Base-by-base conservation (phyloP, 2,113 vertebrate species). In the Casuarius casuarius region DNA sequence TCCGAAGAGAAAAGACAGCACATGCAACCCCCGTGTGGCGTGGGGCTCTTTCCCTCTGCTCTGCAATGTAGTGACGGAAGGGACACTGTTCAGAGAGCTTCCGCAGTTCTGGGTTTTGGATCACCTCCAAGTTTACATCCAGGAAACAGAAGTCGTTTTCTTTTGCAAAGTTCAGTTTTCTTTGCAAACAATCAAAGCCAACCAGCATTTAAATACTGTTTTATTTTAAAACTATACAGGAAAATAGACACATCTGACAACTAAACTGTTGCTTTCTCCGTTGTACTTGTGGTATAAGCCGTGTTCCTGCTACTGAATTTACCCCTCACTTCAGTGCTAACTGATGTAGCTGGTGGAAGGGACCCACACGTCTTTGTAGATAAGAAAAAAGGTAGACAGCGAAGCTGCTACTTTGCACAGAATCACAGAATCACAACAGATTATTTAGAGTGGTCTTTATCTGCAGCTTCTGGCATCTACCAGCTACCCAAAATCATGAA, bases 21-120 rank as follows among this genome's bases (percentile, higher is more conserved):
- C 4, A 0, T 48, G 67, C 28, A 28, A 2, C 58, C 17, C 35
- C 38, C 12, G 4, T 0, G 1, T 14, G 28, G 38, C 1, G 1
- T 5, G 16, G 54, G 46, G 46, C n/a, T 75, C 33, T 62, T 48
- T 48, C 46, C 46, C 70, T 33, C 1, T 1, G 18, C 0, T 1
- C 38, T 2, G 42, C n/a, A 4, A 5, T 9, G 58, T 29, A 49
- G 56, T 0, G 1, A 21, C 51, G 20, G 66, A 15, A 52, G 6
- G 19, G 52, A 40, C 1, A 7, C 38, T 19, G 46, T 48, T 62
- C 68, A 1, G 1, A 33, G 10, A 75, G 40, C 76, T 70, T 42
- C 70, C n/a, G 62, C 9, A 4, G n/a, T 63, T 15, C 25, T 28
- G 59, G 51, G 25, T 17, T 31, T 44, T 21, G 44, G 59, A 35